Percentiles rank a stretch among this genome's conserved stretches.
Evolutionary conservation across 2,113 vertebrate genomes (phyloP).

Genomic region (Gallinago paraguaiae): DNA sequence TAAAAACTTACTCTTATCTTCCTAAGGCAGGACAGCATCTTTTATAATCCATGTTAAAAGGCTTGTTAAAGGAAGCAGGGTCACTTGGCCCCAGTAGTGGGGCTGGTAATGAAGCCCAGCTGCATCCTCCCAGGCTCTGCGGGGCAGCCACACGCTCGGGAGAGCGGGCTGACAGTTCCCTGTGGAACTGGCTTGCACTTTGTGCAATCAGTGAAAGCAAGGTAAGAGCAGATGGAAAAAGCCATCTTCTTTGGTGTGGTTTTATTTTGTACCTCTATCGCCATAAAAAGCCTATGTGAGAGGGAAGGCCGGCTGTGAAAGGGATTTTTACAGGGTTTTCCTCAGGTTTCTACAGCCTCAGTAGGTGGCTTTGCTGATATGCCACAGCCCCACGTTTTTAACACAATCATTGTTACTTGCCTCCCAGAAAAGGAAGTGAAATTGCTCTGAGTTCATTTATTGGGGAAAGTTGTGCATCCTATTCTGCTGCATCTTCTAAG

Average conservation of each 20-base stretch:
- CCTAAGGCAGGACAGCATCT: not conserved
- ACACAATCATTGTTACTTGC: not conserved
- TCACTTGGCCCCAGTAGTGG: not conserved
- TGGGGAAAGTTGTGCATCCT: not conserved
- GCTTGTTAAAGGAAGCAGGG: not conserved
- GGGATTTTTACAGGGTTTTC: not conserved
- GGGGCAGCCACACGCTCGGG: accelerated
- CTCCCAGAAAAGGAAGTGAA: not conserved
- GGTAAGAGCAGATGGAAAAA: not conserved
- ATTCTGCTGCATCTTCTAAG: not conserved
- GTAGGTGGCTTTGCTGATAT: not conserved
- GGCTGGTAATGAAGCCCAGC: slow-evolving; percentile 4
- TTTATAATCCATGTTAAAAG: not conserved
- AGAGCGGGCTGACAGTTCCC: not conserved
- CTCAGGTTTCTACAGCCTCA: not conserved
- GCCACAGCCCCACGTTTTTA: not conserved
- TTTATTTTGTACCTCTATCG: not conserved
- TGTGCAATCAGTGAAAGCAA: not conserved
- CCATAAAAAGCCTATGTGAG: not conserved
- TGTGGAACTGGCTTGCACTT: not conserved
- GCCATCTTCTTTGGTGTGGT: not conserved
- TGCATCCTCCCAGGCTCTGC: not conserved
- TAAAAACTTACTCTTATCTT: accelerated
- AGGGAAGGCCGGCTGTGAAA: not conserved
- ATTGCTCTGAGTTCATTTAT: not conserved